Evolutionary conservation across 2,888 invertebrate genomes (phyloP).

Genomic region (Lithophane ornitopus): DNA sequence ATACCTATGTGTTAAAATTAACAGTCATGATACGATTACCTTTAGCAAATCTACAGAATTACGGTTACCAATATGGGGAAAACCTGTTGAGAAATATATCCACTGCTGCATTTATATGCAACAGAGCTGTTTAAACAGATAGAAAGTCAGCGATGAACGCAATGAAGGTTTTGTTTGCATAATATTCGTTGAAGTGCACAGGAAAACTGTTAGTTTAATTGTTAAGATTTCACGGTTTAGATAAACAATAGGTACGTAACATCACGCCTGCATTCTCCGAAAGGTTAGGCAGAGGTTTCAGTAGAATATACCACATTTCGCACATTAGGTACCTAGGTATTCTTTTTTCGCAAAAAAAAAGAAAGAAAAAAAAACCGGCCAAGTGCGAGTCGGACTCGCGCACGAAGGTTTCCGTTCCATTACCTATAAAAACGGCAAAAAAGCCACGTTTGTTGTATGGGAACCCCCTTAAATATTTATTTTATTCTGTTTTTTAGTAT

Average conservation of each 20-base stretch:
- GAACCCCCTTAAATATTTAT: no score
- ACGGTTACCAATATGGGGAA: slow-evolving; percentile 15
- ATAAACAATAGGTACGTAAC: background rate
- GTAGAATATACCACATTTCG: no score
- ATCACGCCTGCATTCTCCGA: no score
- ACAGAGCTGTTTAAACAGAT: background rate
- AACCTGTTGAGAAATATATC: background rate
- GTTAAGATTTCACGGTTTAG: slow-evolving; percentile 35
- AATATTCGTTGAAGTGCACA: slow-evolving; percentile 14
- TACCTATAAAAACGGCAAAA: no score
- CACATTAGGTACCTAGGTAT: no score
- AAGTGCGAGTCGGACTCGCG: no score
- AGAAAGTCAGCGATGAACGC: background rate
- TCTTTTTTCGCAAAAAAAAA: no score
- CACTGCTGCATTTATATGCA: background rate
- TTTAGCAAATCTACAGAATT: slow-evolving; percentile 10
- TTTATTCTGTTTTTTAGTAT: no score
- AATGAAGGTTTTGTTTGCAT: background rate
- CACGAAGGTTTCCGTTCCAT: no score
- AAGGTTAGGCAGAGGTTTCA: no score
- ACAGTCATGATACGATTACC: slow-evolving; percentile 39
- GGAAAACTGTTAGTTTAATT: slow-evolving; percentile 9
- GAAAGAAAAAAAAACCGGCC: no score
- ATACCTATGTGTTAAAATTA: slow-evolving; percentile 8
- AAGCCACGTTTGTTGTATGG: no score